Base-by-base conservation (phyloP, 2,888 invertebrate genomes). In the Eristalis pertinax region DNA sequence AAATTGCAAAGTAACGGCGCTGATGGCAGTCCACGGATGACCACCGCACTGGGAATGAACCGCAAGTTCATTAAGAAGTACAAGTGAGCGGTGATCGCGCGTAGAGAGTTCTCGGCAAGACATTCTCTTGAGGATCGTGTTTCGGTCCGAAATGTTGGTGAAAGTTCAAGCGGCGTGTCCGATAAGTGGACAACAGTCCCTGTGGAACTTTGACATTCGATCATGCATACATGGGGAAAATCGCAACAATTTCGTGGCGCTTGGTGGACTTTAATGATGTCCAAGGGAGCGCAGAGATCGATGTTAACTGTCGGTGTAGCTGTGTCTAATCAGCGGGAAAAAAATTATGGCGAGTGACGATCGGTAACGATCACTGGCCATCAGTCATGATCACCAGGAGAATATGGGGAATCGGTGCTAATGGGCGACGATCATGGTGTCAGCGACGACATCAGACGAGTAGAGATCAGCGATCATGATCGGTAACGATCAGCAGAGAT, bases 11-110 rank as follows among this genome's bases (percentile, higher is more conserved):
- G 50, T 50, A 50, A 29, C 26, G 50, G 22, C 15, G 32, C 29
- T 13, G 68, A 73, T 76, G 67, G 29, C 60, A 29, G 60, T 19
- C 50, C 50, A 50, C 19, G 8, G 50, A 19, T 76, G 68, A 62
- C 68, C 76, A 32, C 43, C 62, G 43, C n/a, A 43, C 19, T 8
- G 50, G 8, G 8, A n/a, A 19, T 8, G 2, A 50, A 50, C 50
- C 50, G 50, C 50, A 50, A 50, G 50, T 50, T 50, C 50, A 50
- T 50, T 50, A 50, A 50, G 50, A 50, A 50, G 50, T 50, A 50
- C 50, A 50, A 50, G 50, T 50, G 50, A 50, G 8, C 5, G 50
- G 26, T 26, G 50, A 43, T 19, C 15, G 1, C 2, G n/a, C 43
- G 43, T 19, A 1, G 2, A 8, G 50, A 50, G 19, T 19, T 50